Evolutionary conservation across 1,140 invertebrate genomes (phyloP).

Genomic region (Melanaphis sacchari): DNA sequence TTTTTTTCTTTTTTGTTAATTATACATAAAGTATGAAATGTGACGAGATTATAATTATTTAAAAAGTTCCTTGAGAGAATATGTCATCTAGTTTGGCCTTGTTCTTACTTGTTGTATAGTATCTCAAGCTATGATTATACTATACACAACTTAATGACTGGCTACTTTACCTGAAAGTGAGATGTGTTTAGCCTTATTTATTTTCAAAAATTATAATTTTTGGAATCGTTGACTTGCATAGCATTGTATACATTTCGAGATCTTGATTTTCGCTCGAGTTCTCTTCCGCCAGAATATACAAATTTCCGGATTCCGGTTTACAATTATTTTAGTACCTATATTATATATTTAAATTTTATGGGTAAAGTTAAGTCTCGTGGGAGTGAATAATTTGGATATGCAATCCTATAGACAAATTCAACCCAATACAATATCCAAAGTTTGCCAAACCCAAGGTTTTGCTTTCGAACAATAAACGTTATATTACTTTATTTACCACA

Average conservation of each 20-base stretch:
- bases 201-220: not conserved
- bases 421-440: not conserved
- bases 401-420: not conserved
- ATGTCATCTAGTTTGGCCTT: too few species aligned
- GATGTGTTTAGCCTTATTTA: not conserved
- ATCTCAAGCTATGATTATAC: too few species aligned
- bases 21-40: too few species aligned
- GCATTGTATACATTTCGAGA: not conserved
- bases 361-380: not conserved
- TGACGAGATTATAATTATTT: too few species aligned
- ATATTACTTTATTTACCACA: not conserved
- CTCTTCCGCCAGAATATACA: not conserved
- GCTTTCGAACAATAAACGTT: not conserved
- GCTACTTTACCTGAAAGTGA: too few species aligned
- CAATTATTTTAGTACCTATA: not conserved
- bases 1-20: too few species aligned
- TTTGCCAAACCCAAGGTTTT: not conserved
- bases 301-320: not conserved
- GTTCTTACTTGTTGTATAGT: too few species aligned
- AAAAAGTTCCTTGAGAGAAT: too few species aligned
- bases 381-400: not conserved
- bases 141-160: too few species aligned
- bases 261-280: not conserved
- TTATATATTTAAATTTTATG: conserved; percentile 18
- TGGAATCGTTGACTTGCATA: not conserved